A percentile compares a stretch with the other conserved stretches of the same genome.
Evolutionary conservation across 2,888 invertebrate species (phyloP).

Genomic region (Criorhina ranunculi): DNA sequence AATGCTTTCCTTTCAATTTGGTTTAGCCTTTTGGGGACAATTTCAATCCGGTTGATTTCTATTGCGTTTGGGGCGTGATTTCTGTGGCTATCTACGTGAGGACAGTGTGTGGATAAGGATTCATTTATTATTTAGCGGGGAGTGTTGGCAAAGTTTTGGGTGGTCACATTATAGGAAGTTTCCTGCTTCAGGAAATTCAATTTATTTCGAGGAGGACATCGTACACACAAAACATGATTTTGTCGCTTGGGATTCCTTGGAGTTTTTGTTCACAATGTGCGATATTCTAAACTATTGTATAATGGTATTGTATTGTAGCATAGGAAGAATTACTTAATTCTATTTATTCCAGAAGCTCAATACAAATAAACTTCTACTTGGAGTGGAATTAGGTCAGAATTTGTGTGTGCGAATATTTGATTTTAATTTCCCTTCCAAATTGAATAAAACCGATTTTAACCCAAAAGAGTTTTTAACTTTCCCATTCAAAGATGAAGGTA

Average conservation of each 20-base stretch:
- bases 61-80: slow-evolving; percentile 72
- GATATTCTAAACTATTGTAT: slow-evolving; percentile 38
- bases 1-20: slow-evolving; percentile 74
- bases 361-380: slow-evolving; percentile 49
- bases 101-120: slow-evolving; percentile 64
- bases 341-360: slow-evolving; percentile 57
- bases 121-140: slow-evolving; percentile 73
- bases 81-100: slow-evolving; percentile 56
- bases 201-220: slow-evolving; percentile 66
- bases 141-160: slow-evolving; percentile 62
- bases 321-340: slow-evolving; percentile 66
- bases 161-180: slow-evolving; percentile 69
- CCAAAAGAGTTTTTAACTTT: too few relatives aligned
- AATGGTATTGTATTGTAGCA: slow-evolving; percentile 32
- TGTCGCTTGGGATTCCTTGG: slow-evolving; percentile 56
- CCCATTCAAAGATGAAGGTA: too few relatives aligned
- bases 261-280: slow-evolving; percentile 31
- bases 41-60: slow-evolving; percentile 75
- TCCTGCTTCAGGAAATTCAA: slow-evolving; percentile 75
- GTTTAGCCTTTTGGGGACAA: slow-evolving; percentile 75
- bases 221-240: slow-evolving; percentile 45
- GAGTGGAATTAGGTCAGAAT: slow-evolving; percentile 43
- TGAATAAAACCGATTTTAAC: too few relatives aligned
- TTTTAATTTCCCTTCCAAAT: slow-evolving; percentile 53
- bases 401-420: slow-evolving; percentile 42